Percentiles rank a stretch among this genome's conserved stretches.
Conservation (phyloP, 2,113 vertebrate genomes). For the Lycocorax pyrrhopterus region DNA sequence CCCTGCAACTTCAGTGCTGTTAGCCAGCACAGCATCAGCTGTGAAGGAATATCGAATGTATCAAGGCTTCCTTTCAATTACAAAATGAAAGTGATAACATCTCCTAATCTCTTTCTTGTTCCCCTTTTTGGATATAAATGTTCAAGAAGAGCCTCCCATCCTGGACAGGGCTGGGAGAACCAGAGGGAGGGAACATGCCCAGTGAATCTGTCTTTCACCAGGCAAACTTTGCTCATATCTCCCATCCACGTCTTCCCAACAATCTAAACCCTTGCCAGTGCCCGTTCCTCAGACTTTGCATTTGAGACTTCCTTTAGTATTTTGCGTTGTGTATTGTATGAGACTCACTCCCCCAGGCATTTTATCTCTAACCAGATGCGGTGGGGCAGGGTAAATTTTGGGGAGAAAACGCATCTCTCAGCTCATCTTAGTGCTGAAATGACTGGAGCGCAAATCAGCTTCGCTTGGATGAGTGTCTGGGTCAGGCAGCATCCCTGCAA, state of each 20-base stretch:
- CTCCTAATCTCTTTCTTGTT: background rate
- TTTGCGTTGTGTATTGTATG: accelerated
- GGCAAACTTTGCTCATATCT: background rate
- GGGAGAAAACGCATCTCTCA: background rate
- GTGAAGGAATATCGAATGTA: background rate
- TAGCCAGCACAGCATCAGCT: background rate
- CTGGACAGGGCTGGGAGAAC: background rate
- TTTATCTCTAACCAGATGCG: background rate
- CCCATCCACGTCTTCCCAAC: background rate
- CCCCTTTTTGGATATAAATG: background rate
- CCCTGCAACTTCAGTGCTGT: background rate
- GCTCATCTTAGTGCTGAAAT: background rate
- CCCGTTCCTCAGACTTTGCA: background rate
- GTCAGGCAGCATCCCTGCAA: background rate
- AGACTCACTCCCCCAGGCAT: background rate
- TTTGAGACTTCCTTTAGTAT: background rate
- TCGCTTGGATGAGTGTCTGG: background rate
- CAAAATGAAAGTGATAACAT: background rate
- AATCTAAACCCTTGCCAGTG: background rate
- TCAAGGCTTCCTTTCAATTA: background rate
- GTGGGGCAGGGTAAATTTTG: background rate
- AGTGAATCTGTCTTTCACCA: background rate
- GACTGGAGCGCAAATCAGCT: background rate
- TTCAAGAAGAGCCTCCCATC: background rate
- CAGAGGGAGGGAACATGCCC: background rate